Percentiles rank a stretch among this genome's conserved stretches.
phyloP scores from a whole-genome alignment of 2,888 invertebrate species.

The Phyllotreta striolata region DNA sequence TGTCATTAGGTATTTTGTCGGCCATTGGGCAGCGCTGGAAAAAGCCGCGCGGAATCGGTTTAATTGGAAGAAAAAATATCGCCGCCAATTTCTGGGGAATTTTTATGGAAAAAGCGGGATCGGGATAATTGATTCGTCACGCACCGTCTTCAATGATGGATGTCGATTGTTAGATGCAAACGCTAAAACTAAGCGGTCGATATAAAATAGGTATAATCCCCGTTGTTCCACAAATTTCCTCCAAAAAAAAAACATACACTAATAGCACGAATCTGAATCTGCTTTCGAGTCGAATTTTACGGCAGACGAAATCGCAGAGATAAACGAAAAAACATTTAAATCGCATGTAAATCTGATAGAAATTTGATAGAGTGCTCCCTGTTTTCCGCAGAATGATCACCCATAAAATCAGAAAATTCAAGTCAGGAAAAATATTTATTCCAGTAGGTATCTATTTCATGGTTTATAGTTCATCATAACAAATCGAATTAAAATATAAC shows the following conservation, averaged over 20 bases:
- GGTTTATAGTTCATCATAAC: too few species aligned
- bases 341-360: slow-evolving; percentile 34
- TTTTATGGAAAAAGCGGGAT: slow-evolving; percentile 16
- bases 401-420: slow-evolving; percentile 24
- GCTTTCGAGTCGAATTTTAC: slow-evolving; percentile 30
- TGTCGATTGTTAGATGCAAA: too few species aligned
- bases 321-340: slow-evolving; percentile 35
- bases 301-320: slow-evolving; percentile 29
- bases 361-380: slow-evolving; percentile 23
- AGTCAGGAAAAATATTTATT: too few species aligned
- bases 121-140: slow-evolving; percentile 17
- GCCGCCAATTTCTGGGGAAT: slow-evolving; percentile 15
- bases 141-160: neutral
- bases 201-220: too few species aligned
- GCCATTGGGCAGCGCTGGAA: slow-evolving; percentile 21
- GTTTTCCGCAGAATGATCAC: slow-evolving; percentile 11
- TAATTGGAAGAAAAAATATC: slow-evolving; percentile 35
- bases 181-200: too few species aligned
- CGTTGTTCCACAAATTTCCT: too few species aligned
- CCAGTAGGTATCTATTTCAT: too few species aligned
- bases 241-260: too few species aligned
- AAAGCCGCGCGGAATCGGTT: slow-evolving; percentile 25
- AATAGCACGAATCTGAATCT: too few species aligned
- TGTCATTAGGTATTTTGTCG: slow-evolving; percentile 39
- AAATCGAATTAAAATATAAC: too few species aligned